These are phyloP conservation scores for Pachyramphus minor DNA, from an alignment of 2,113 vertebrate species.

Conservation along the genomic window DNA sequence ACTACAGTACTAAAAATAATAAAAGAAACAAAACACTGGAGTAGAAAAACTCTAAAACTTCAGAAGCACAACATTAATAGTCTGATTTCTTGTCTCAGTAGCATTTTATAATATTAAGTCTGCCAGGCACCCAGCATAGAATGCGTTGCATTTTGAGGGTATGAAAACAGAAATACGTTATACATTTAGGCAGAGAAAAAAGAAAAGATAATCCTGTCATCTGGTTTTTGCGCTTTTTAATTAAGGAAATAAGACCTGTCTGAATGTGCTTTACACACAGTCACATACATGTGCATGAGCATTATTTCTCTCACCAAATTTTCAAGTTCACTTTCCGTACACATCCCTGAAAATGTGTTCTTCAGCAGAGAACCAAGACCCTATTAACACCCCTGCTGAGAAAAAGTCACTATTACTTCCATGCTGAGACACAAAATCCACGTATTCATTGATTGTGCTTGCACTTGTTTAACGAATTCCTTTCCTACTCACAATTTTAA, in stretches of 20 bases:
- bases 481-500: not conserved
- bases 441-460: not conserved
- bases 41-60: not conserved
- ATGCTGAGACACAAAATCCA: not conserved
- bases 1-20: not conserved
- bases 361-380: not conserved
- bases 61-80: not conserved
- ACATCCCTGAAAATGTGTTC: not conserved
- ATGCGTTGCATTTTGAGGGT: not conserved
- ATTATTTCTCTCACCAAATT: not conserved
- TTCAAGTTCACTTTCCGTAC: not conserved
- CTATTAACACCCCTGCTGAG: not conserved
- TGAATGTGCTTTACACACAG: not conserved
- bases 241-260: not conserved
- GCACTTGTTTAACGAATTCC: not conserved
- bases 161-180: not conserved
- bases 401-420: not conserved
- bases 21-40: not conserved
- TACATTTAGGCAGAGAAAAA: not conserved
- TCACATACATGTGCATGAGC: not conserved
- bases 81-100: not conserved
- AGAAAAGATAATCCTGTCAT: not conserved
- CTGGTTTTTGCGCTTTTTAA: not conserved
- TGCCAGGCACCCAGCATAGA: not conserved
- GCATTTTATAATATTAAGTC: not conserved